phyloP scores from a whole-genome alignment of 2,113 vertebrate species.

The Lanius collurio region DNA sequence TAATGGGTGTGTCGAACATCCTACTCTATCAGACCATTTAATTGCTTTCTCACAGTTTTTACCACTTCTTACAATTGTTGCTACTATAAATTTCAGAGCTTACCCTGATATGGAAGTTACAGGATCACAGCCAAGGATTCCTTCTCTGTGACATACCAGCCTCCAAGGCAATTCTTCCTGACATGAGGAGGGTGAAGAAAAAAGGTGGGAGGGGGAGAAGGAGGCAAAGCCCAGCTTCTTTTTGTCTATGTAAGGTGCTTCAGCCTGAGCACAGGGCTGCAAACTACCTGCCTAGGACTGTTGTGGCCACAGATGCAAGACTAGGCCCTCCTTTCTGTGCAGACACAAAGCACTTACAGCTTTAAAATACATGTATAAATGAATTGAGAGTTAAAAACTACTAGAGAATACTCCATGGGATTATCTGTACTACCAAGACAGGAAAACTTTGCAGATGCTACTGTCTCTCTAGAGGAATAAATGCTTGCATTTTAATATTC shows the following conservation, averaged over 20 bases:
- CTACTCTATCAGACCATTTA: constrained; percentile 18
- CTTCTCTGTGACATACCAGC: background rate
- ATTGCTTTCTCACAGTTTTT: background rate
- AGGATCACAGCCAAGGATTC: background rate
- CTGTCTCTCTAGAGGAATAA: constrained; percentile 86
- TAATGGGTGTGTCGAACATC: constrained; percentile 25
- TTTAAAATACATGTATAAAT: constrained; percentile 59
- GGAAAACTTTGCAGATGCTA: constrained; percentile 85
- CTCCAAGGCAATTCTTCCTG: background rate
- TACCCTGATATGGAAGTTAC: background rate
- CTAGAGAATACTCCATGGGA: constrained; percentile 76
- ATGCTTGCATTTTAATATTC: constrained; percentile 85
- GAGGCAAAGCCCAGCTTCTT: background rate
- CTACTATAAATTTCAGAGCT: background rate
- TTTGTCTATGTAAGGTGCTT: background rate
- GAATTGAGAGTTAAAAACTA: constrained; percentile 78
- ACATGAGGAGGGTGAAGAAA: background rate
- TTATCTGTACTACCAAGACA: constrained; percentile 82
- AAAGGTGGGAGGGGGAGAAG: background rate
- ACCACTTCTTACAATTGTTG: background rate
- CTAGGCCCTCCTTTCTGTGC: background rate
- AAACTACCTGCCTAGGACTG: background rate
- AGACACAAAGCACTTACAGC: constrained; percentile 23
- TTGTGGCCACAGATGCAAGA: background rate
- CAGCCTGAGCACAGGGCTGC: background rate